Evolutionary conservation across 2,888 invertebrate species (phyloP).

Genomic region (Hymenopus coronatus): DNA sequence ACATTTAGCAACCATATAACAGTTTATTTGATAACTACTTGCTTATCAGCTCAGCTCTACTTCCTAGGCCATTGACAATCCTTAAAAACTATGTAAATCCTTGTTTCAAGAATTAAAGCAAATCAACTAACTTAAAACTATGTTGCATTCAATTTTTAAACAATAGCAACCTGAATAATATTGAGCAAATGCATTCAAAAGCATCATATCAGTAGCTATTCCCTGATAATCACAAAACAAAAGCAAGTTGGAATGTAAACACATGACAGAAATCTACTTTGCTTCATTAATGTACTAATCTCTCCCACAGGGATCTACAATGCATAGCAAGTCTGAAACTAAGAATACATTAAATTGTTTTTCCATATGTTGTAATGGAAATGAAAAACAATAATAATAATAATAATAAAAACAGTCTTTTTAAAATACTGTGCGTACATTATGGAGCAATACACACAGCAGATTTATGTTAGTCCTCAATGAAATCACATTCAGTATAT

Average conservation of each 20-base stretch:
- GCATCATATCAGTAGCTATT: neutral
- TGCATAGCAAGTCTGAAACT: neutral
- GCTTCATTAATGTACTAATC: neutral
- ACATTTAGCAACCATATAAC: neutral
- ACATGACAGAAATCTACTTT: neutral
- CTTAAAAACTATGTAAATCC: neutral
- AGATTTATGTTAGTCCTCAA: neutral
- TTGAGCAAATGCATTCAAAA: slow-evolving; percentile 13
- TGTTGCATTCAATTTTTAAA: neutral
- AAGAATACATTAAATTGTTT: neutral
- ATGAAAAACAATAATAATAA: neutral
- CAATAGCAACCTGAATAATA: neutral
- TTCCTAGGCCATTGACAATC: neutral
- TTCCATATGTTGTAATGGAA: neutral
- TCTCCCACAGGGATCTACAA: neutral
- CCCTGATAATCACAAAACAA: neutral
- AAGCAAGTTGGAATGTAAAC: neutral
- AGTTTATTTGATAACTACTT: neutral
- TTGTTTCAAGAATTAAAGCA: neutral
- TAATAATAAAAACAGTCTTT: neutral
- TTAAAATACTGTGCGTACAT: neutral
- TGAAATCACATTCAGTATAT: neutral
- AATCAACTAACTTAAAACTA: neutral
- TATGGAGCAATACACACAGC: neutral
- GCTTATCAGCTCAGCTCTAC: neutral